Percentiles rank a stretch among this genome's conserved stretches.
Evolutionary conservation across 1,140 invertebrate genomes (phyloP).

Genomic region (Brachystomella parvula): DNA sequence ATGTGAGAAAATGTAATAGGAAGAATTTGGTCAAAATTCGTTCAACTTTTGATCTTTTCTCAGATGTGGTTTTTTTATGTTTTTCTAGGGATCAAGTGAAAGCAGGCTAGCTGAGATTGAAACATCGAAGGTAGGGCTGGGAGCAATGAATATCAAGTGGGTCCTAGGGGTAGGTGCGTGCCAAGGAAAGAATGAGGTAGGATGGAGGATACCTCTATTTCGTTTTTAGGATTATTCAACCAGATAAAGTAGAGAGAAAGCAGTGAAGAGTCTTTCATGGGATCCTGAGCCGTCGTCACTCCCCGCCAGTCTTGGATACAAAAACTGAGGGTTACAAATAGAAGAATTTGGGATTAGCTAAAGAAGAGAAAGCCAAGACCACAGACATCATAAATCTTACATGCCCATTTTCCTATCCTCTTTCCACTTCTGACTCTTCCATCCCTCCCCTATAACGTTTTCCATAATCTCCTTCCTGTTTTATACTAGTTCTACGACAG

Average conservation of each 20-base stretch:
- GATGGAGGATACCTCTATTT: too few relatives aligned
- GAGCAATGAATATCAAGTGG: slow-evolving; percentile 8
- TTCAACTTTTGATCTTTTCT: not conserved
- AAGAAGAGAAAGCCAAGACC: not conserved
- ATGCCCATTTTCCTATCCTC: not conserved
- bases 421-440: not conserved
- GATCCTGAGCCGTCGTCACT: not conserved
- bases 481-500: not conserved
- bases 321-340: not conserved
- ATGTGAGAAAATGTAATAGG: too few relatives aligned
- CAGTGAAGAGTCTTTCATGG: not conserved
- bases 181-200: too few relatives aligned
- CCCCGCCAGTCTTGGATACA: too few relatives aligned
- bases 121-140: not conserved
- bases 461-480: not conserved
- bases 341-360: not conserved
- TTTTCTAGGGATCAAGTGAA: not conserved
- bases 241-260: too few relatives aligned
- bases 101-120: not conserved
- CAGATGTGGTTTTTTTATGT: not conserved
- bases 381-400: slow-evolving; percentile 9
- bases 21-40: too few relatives aligned
- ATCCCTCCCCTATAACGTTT: not conserved
- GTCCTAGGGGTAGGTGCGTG: too few relatives aligned
- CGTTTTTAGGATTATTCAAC: not conserved